These are phyloP conservation scores for Psephotus haematonotus DNA, from an alignment of 2,113 vertebrate genomes.

Conservation along the genomic window DNA sequence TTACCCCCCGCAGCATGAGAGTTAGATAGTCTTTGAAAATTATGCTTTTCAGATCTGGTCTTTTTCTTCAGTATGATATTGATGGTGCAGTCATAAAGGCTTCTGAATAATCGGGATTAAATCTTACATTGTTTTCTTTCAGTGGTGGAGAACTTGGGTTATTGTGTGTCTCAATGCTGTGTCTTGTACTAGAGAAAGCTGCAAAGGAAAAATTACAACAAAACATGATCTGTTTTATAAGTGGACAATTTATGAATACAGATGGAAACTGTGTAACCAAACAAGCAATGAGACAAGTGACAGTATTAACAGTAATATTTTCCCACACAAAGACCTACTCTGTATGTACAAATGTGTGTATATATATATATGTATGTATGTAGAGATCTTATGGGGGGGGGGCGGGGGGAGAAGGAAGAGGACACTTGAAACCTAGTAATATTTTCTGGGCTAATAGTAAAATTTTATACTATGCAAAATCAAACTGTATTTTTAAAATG, in stretches of 20 bases:
- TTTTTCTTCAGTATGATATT: slow-evolving; percentile 15
- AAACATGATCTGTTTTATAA: background rate
- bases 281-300: background rate
- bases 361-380: background rate
- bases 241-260: background rate
- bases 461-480: background rate
- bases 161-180: background rate
- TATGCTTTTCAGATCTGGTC: slow-evolving; percentile 9
- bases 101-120: background rate
- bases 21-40: slow-evolving; percentile 29
- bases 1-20: slow-evolving; percentile 31
- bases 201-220: background rate
- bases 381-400: background rate
- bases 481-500: background rate
- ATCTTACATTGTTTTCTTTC: background rate
- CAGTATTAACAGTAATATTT: background rate
- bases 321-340: background rate
- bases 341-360: background rate
- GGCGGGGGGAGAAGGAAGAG: background rate
- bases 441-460: background rate
- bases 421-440: background rate
- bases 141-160: background rate
- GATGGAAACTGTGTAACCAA: background rate
- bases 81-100: slow-evolving; percentile 8
- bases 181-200: background rate